phyloP scores from a whole-genome alignment of 2,113 vertebrate species.

The Australoheros scitulus region DNA sequence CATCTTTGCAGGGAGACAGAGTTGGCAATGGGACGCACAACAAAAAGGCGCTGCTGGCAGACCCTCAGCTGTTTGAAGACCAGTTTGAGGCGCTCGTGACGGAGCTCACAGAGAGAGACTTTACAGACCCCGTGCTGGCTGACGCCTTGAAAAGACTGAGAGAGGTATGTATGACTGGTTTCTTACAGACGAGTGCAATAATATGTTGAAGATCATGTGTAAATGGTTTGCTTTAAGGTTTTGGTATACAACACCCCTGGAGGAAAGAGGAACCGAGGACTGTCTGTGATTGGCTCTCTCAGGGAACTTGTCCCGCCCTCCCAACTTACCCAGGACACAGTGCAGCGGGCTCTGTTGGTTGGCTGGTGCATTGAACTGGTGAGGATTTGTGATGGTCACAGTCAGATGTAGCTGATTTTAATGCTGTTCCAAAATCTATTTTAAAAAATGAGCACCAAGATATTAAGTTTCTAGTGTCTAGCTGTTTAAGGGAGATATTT shows the following conservation, averaged over 20 bases:
- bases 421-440: neutral
- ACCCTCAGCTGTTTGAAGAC: conserved; percentile 79
- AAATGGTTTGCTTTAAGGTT: conserved; percentile 69
- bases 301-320: conserved; percentile 78
- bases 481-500: too few relatives aligned
- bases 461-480: neutral
- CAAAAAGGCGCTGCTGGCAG: conserved; percentile 61
- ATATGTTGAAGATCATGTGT: neutral
- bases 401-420: neutral
- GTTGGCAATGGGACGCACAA: conserved; percentile 70
- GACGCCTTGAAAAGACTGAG: conserved; percentile 84
- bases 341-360: conserved; percentile 84
- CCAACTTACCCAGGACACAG: conserved; percentile 74
- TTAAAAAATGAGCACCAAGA: neutral
- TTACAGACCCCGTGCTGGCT: conserved; percentile 78
- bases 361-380: conserved; percentile 98
- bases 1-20: conserved; percentile 66
- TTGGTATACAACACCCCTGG: conserved; percentile 86
- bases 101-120: conserved; percentile 83
- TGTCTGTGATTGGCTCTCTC: conserved; percentile 86
- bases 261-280: conserved; percentile 90
- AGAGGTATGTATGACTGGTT: conserved; percentile 71
- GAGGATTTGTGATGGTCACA: conserved; percentile 32
- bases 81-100: conserved; percentile 87
- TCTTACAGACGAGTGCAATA: neutral